These are phyloP conservation scores for Eristalis arbustorum DNA, from an alignment of 2,888 invertebrate genomes.

Conservation along the genomic window DNA sequence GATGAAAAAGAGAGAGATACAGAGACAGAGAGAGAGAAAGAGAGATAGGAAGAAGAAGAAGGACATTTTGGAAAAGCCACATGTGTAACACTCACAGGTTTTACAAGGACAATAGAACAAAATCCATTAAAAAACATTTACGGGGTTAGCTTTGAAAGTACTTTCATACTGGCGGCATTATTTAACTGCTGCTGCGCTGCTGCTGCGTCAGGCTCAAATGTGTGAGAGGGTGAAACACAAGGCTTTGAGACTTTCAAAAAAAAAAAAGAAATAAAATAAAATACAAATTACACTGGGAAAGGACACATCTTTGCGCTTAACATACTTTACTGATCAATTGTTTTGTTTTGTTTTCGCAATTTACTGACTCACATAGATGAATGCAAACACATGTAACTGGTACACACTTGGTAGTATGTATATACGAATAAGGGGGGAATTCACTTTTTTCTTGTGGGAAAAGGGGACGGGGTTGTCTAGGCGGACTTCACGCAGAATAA, in stretches of 20 bases:
- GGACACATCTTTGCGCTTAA: slow-evolving; percentile 34
- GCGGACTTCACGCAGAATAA: slow-evolving; percentile 56
- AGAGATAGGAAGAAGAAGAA: slow-evolving; percentile 11
- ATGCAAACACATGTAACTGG: slow-evolving; percentile 67
- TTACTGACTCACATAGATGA: slow-evolving; percentile 59
- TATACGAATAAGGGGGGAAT: background rate
- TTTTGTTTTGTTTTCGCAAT: slow-evolving; percentile 28
- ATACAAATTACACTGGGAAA: slow-evolving; percentile 42
- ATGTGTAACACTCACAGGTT: slow-evolving; percentile 64
- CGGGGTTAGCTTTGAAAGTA: slow-evolving; percentile 47
- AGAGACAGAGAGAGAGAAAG: background rate
- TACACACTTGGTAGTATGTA: slow-evolving; percentile 55
- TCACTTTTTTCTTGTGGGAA: no score
- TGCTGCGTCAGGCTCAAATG: slow-evolving; percentile 16
- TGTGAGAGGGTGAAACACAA: slow-evolving; percentile 48
- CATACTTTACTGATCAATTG: slow-evolving; percentile 44
- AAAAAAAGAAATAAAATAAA: background rate
- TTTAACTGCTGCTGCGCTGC: slow-evolving; percentile 28
- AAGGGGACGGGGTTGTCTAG: background rate
- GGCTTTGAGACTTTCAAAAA: slow-evolving; percentile 23
- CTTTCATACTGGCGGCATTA: slow-evolving; percentile 36
- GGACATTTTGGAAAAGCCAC: slow-evolving; percentile 58
- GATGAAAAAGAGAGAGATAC: background rate
- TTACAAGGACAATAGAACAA: slow-evolving; percentile 63
- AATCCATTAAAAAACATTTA: slow-evolving; percentile 66